phyloP scores from a whole-genome alignment of 2,113 vertebrate species.

The Ramphastos sulfuratus region DNA sequence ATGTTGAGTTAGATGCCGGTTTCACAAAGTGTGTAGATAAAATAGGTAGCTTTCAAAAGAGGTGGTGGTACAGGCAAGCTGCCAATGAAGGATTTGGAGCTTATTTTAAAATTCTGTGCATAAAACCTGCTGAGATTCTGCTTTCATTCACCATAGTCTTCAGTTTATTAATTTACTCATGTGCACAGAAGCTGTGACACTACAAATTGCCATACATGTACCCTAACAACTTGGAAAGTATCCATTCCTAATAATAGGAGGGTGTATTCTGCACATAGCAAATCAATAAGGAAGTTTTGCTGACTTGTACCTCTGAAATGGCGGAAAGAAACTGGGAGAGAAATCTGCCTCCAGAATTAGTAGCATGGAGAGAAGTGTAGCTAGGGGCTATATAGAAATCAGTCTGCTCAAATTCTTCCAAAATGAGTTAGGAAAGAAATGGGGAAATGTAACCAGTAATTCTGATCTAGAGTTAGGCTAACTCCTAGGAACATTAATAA shows the following conservation, averaged over 20 bases:
- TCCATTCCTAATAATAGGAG: neutral
- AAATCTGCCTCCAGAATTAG: neutral
- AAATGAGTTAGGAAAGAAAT: neutral
- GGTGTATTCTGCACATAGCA: neutral
- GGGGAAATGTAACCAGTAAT: neutral
- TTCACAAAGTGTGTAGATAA: neutral
- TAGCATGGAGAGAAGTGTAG: neutral
- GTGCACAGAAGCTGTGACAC: neutral
- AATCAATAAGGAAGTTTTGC: neutral
- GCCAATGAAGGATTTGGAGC: neutral
- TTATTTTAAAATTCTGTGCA: neutral
- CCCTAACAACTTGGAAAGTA: neutral
- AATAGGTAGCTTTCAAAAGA: neutral
- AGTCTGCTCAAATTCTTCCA: neutral
- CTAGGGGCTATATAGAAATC: neutral
- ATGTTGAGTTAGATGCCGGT: neutral
- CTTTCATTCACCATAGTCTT: neutral
- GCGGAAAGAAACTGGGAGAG: neutral
- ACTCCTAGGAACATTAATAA: neutral
- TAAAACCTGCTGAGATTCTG: neutral
- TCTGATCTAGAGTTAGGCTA: neutral
- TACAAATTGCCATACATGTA: neutral
- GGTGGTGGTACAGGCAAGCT: neutral
- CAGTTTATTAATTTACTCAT: neutral
- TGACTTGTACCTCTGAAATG: neutral